Evolutionary conservation across 2,797 vertebrate genomes (phyloP).

Genomic region (Galago senegalensis): DNA sequence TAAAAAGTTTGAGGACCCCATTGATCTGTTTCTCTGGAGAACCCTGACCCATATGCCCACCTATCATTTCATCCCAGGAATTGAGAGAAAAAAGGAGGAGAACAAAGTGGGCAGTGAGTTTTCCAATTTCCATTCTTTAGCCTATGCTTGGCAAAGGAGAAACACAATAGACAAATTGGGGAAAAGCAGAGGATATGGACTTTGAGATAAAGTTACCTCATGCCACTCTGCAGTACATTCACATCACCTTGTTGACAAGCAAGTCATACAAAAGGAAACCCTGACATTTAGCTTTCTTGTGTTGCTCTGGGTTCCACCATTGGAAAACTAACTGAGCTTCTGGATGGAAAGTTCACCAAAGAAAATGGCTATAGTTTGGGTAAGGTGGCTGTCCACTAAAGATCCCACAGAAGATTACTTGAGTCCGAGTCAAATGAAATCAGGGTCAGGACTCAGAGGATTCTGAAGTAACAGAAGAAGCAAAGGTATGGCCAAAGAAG

Average conservation of each 20-base stretch:
- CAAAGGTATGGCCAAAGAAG: background rate
- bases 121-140: background rate
- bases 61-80: background rate
- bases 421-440: background rate
- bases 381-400: background rate
- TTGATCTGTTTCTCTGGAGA: background rate
- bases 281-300: constrained; percentile 15
- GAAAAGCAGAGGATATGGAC: background rate
- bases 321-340: background rate
- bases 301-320: background rate
- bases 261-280: background rate
- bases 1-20: no score
- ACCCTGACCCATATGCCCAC: background rate
- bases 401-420: background rate
- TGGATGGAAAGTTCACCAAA: background rate
- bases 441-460: background rate
- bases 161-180: background rate
- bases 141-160: background rate
- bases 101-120: background rate
- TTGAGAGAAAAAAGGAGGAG: background rate
- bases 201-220: background rate
- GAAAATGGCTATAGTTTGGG: background rate
- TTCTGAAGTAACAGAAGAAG: background rate
- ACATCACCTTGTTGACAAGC: background rate
- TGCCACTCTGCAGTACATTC: background rate